Base-by-base conservation (phyloP, 2,797 vertebrate species). In the Eulemur coronatus region DNA sequence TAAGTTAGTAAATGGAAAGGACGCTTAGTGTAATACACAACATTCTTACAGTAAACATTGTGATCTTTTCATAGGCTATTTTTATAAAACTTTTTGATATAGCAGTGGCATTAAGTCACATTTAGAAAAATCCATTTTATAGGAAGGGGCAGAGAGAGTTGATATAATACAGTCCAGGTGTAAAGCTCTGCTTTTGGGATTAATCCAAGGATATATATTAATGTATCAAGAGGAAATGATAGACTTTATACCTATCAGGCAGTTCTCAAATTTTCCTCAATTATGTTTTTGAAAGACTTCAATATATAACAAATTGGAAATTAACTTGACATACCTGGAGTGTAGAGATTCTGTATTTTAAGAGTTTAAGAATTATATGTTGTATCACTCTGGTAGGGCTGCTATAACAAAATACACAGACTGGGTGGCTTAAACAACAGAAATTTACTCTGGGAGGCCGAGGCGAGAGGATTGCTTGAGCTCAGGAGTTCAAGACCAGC, bases 221-320 rank as follows among this genome's bases (percentile, higher is more conserved):
- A 81, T 80, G 15, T 86, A 46, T 63, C 57, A n/a, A 46, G 50
- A 73, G 48, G 78, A 87, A 48, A 4, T 85, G 73, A 90, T 30
- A 75, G 46, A 84, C 13, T 65, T 1, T 75, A 8, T 92, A 46
- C 46, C 38, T 11, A 18, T 75, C 17, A 84, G 57, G 65, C 30
- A n/a, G 46, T 84, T 95, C 41, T 94, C 48, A 81, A 7, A 38
- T 95, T 88, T 91, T 52, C 55, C 24, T 75, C 18, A 65, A 0
- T 75, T 81, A 76, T 82, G 46, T n/a, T 82, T 90, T 93, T 67
- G 63, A 88, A 84, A 65, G 24, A 72, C 93, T 84, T 82, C n/a
- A 88, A 43, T 79, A 41, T 30, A 28, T 67, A 52, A 79, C 46
- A 86, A 46, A 61, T 84, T 91, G 28, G 57, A 91, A 26, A 76